Conservation (phyloP, 2,888 invertebrate genomes). For the Caenorhabditis afra region DNA sequence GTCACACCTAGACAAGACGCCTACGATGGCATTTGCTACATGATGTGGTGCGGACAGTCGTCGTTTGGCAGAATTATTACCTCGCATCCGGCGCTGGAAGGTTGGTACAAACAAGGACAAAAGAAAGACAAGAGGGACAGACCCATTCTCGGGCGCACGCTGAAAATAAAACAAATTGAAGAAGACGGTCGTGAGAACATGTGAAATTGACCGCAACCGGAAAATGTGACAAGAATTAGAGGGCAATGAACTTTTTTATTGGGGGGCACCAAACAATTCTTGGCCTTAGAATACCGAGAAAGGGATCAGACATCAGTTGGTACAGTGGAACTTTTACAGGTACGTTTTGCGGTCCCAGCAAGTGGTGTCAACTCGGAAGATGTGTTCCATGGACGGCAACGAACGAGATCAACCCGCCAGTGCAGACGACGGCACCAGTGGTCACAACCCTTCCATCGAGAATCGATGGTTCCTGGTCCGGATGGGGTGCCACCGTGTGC, state of each 20-base stretch:
- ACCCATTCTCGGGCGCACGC: background rate
- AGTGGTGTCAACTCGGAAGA: constrained; percentile 79
- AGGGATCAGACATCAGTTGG: background rate
- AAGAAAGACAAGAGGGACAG: background rate
- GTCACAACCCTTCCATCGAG: constrained; percentile 52
- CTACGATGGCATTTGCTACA: constrained; percentile 80
- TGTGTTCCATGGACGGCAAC: constrained; percentile 79
- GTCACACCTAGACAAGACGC: constrained; percentile 78
- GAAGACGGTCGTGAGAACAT: constrained; percentile 9
- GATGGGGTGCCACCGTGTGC: constrained; percentile 76
- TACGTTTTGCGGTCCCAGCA: constrained; percentile 78
- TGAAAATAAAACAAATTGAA: constrained; percentile 20
- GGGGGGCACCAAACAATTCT: constrained; percentile 15
- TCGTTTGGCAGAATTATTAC: constrained; percentile 80
- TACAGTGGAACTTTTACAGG: constrained; percentile 54
- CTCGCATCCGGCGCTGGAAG: constrained; percentile 79
- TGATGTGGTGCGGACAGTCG: constrained; percentile 81
- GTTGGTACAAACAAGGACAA: constrained; percentile 62
- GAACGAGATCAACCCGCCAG: constrained; percentile 56
- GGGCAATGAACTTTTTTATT: constrained; percentile 38
- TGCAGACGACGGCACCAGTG: constrained; percentile 42
- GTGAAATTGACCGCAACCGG: constrained; percentile 52
- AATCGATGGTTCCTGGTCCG: constrained; percentile 79
- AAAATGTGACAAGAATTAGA: constrained; percentile 6
- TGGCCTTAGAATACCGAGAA: constrained; percentile 4